Evolutionary conservation across 2,888 invertebrate species (phyloP).

Genomic region (Platynereis dumerilii): DNA sequence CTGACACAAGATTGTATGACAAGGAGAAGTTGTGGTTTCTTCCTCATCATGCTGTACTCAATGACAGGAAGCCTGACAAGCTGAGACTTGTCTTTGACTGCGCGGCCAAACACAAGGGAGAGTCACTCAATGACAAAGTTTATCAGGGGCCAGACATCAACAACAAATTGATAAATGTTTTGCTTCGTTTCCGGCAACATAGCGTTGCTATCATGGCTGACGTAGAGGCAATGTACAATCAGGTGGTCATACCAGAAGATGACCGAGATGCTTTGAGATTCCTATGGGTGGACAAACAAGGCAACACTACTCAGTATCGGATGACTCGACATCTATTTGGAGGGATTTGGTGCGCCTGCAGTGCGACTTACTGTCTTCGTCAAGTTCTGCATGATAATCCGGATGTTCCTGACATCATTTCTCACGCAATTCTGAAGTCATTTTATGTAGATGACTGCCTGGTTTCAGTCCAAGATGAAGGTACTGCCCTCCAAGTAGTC

Average conservation of each 20-base stretch:
- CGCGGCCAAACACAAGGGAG: slow-evolving; percentile 25
- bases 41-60: no score
- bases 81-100: no score
- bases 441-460: no score
- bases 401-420: no score
- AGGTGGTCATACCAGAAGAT: slow-evolving; percentile 17
- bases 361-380: no score
- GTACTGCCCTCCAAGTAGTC: slow-evolving; percentile 23
- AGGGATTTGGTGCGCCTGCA: slow-evolving; percentile 2
- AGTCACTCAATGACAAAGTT: slow-evolving; percentile 31
- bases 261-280: slow-evolving; percentile 27
- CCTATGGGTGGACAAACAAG: slow-evolving; percentile 29
- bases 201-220: slow-evolving; percentile 29
- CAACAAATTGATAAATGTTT: slow-evolving; percentile 24
- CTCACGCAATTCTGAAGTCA: no score
- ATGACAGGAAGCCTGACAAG: no score
- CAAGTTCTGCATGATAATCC: no score
- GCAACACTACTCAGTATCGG: slow-evolving; percentile 15
- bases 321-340: slow-evolving; percentile 27
- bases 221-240: slow-evolving; percentile 35
- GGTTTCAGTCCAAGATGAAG: no score
- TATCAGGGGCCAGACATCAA: slow-evolving; percentile 29
- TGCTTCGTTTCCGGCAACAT: slow-evolving; percentile 28
- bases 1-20: no score
- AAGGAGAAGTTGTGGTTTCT: no score